Evolutionary conservation across 2,797 vertebrate species (phyloP).

Genomic region (Pachyuromys duprasi): DNA sequence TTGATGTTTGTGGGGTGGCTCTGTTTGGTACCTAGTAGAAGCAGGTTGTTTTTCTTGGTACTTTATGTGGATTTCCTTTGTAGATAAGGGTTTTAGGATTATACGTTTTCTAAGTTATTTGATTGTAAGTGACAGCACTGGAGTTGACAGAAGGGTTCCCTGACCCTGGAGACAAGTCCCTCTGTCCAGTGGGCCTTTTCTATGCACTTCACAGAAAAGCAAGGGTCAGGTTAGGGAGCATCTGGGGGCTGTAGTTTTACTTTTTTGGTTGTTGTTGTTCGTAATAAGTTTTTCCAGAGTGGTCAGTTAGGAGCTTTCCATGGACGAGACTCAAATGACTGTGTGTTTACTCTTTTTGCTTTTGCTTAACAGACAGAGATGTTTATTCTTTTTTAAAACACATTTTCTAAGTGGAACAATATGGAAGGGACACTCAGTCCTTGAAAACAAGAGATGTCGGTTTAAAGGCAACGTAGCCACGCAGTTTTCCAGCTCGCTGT

Average conservation of each 20-base stretch:
- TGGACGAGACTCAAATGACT: conserved; percentile 27
- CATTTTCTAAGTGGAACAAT: conserved; percentile 24
- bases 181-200: background rate
- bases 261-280: background rate
- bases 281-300: conserved; percentile 20
- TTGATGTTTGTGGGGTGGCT: background rate
- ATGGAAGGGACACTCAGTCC: background rate
- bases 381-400: conserved; percentile 66
- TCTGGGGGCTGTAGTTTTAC: background rate
- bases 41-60: background rate
- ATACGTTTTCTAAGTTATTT: background rate
- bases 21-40: background rate
- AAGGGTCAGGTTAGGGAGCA: background rate
- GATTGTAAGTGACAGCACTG: background rate
- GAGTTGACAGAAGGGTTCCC: background rate
- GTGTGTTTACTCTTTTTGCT: conserved; percentile 65
- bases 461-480: background rate
- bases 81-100: background rate
- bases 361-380: conserved; percentile 65
- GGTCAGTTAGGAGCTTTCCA: conserved; percentile 19
- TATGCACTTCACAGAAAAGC: background rate
- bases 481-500: conserved; percentile 13
- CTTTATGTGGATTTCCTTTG: background rate
- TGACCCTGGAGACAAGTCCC: background rate
- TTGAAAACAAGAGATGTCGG: conserved; percentile 50